Evolutionary conservation across 1,140 invertebrate genomes (phyloP).

Genomic region (Drosophila ironensis): DNA sequence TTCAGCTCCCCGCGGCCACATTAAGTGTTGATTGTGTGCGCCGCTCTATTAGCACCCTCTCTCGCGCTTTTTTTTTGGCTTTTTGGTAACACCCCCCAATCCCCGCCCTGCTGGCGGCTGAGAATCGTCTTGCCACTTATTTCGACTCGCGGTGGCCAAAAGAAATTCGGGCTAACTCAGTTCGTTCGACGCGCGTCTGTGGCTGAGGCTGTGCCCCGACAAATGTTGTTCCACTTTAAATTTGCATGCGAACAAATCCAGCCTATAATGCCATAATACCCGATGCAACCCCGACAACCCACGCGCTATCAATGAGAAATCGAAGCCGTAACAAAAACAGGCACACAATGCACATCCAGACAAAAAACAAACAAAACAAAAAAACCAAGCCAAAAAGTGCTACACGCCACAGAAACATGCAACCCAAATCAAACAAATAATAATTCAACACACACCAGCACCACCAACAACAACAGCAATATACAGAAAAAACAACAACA

Average conservation of each 20-base stretch:
- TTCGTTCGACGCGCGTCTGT: conserved; percentile 75
- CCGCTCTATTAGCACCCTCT: conserved; percentile 63
- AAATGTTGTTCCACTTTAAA: conserved; percentile 56
- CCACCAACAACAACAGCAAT: conserved; percentile 28
- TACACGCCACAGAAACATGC: conserved; percentile 50
- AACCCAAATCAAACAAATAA: conserved; percentile 54
- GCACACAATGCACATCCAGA: conserved; percentile 21
- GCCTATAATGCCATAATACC: conserved; percentile 34
- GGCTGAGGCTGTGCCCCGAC: conserved; percentile 54
- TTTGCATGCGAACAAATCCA: conserved; percentile 60
- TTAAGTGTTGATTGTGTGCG: conserved; percentile 78
- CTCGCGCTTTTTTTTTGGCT: neutral
- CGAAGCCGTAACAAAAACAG: conserved; percentile 33
- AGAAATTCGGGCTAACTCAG: conserved; percentile 68
- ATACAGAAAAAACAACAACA: conserved; percentile 13
- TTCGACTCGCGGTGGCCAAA: conserved; percentile 42
- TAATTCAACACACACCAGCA: conserved; percentile 41
- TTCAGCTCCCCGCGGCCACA: conserved; percentile 71
- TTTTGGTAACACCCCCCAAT: neutral
- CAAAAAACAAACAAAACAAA: conserved; percentile 16
- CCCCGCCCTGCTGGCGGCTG: neutral
- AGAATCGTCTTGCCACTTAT: conserved; percentile 23
- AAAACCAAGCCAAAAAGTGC: conserved; percentile 20
- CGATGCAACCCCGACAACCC: conserved; percentile 26
- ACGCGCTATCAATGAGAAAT: conserved; percentile 57